Conservation (phyloP, 1,140 invertebrate species). For the Leptestheria dahalacensis region DNA sequence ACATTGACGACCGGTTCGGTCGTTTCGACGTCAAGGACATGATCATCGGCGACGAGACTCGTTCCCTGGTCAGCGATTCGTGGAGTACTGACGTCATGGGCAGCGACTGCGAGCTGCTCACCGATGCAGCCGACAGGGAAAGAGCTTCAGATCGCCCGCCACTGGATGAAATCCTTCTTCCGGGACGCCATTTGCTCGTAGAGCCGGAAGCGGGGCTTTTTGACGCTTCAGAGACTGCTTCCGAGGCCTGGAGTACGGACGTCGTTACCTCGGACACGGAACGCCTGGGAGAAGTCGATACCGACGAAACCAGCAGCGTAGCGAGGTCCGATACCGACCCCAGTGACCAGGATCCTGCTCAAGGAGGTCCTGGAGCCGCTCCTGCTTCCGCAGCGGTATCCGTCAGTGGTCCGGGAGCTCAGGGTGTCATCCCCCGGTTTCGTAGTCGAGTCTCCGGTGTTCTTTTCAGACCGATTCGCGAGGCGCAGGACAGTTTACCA, state of each 20-base stretch:
- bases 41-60: conserved; percentile 64
- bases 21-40: conserved; percentile 92
- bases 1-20: conserved; percentile 97
- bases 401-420: conserved; percentile 23
- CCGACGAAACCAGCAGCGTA: conserved; percentile 60
- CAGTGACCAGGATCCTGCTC: conserved; percentile 16
- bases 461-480: conserved; percentile 30
- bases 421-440: conserved; percentile 22
- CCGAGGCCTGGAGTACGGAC: conserved; percentile 95
- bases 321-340: conserved; percentile 32
- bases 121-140: conserved; percentile 26
- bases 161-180: conserved; percentile 17
- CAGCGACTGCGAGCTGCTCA: conserved; percentile 79
- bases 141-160: conserved; percentile 18
- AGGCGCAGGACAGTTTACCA: conserved; percentile 20
- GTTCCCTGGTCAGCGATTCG: conserved; percentile 89
- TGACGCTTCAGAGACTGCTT: conserved; percentile 77
- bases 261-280: conserved; percentile 89
- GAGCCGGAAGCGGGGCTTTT: conserved; percentile 13
- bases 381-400: conserved; percentile 33
- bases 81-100: conserved; percentile 94
- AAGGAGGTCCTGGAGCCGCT: neutral
- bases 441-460: conserved; percentile 17
- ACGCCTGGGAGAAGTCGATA: conserved; percentile 71
- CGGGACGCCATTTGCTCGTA: conserved; percentile 12